These are phyloP conservation scores for Tanytarsus gracilentus DNA, from an alignment of 2,888 invertebrate genomes.

Conservation along the genomic window DNA sequence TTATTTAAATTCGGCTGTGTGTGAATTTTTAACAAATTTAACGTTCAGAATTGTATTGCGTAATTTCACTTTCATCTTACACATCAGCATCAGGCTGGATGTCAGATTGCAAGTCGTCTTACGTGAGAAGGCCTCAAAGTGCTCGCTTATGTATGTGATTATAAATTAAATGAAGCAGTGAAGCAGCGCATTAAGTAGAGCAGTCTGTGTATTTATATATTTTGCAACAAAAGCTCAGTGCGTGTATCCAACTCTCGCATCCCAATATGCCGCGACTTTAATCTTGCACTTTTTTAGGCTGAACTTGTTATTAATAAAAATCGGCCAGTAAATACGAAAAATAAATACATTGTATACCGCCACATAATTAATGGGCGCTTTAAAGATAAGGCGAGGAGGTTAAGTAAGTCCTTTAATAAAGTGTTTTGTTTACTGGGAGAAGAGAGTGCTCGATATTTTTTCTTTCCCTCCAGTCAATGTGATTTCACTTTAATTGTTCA, in stretches of 20 bases:
- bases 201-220: background rate
- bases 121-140: slow-evolving; percentile 20
- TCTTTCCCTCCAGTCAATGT: background rate
- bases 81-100: background rate
- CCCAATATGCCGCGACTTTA: no score
- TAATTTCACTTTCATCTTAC: slow-evolving; percentile 24
- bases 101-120: slow-evolving; percentile 2
- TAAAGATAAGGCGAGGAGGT: no score
- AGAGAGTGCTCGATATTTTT: background rate
- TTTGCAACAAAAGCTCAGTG: slow-evolving; percentile 18
- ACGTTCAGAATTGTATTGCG: background rate
- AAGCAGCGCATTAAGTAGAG: no score
- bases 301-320: no score
- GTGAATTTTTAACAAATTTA: no score
- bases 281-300: no score
- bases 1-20: no score
- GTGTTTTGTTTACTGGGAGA: background rate
- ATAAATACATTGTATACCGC: no score
- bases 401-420: no score
- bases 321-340: no score
- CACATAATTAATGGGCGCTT: no score
- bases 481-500: slow-evolving; percentile 25
- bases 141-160: slow-evolving; percentile 14
- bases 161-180: slow-evolving; percentile 18
- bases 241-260: no score